Conservation (phyloP, 2,797 vertebrate genomes). For the Manis pentadactyla region DNA sequence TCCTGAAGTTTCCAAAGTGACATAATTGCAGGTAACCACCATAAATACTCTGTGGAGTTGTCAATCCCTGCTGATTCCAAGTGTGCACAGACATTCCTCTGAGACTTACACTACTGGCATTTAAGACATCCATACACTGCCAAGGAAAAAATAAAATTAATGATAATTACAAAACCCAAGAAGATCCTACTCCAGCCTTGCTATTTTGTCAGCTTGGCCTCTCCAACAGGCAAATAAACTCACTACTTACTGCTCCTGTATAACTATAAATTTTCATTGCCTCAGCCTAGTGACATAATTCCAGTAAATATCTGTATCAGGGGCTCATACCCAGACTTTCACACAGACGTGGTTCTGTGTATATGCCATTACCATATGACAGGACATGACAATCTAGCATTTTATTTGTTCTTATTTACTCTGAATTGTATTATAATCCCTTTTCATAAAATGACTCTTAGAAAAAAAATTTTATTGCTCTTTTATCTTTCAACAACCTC, state of each 20-base stretch:
- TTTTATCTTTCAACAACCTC: slow-evolving; percentile 50
- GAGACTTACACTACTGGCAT: neutral
- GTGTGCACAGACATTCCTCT: neutral
- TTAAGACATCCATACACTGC: neutral
- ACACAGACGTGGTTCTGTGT: neutral
- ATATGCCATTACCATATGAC: neutral
- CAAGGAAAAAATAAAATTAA: slow-evolving; percentile 43
- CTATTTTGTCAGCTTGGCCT: neutral
- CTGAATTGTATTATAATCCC: neutral
- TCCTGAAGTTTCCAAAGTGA: neutral
- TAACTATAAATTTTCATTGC: slow-evolving; percentile 44
- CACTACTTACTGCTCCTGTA: neutral
- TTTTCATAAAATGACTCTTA: neutral
- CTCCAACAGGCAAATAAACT: slow-evolving; percentile 25
- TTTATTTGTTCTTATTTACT: neutral
- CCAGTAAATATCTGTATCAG: neutral
- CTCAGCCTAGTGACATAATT: neutral
- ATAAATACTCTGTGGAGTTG: neutral
- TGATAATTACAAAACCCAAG: neutral
- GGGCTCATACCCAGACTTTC: neutral
- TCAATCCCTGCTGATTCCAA: neutral
- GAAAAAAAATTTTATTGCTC: neutral
- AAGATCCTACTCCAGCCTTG: neutral
- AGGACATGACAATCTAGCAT: neutral
- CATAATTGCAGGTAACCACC: neutral